phyloP scores from a whole-genome alignment of 2,888 invertebrate genomes.

The Achlya flavicornis region DNA sequence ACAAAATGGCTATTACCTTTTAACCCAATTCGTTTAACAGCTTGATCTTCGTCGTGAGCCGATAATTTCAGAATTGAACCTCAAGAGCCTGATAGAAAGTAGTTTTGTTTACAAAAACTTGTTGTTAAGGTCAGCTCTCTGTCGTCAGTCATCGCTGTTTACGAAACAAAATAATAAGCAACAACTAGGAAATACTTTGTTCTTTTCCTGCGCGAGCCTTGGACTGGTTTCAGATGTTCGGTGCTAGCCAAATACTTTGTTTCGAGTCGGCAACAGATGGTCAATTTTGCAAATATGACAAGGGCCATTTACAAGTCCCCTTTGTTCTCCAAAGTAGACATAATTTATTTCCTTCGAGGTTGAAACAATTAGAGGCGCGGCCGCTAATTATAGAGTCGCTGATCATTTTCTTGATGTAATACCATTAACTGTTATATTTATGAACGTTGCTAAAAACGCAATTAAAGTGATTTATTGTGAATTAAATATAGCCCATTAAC shows the following conservation, averaged over 20 bases:
- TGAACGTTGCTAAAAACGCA: neutral
- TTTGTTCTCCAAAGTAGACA: neutral
- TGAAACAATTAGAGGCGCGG: neutral
- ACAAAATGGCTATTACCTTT: neutral
- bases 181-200: neutral
- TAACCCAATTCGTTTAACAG: neutral
- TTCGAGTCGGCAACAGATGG: neutral
- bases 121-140: no score
- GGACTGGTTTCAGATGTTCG: neutral
- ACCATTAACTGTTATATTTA: neutral
- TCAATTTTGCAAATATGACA: neutral
- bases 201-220: neutral
- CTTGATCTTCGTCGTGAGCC: no score
- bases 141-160: neutral
- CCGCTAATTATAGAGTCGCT: neutral
- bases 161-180: neutral
- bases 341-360: neutral
- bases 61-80: no score
- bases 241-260: neutral
- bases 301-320: neutral
- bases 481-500: neutral
- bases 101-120: no score
- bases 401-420: neutral
- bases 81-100: no score
- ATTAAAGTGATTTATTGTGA: neutral